These are phyloP conservation scores for Xylota sylvarum DNA, from an alignment of 2,888 invertebrate genomes.

Conservation along the genomic window DNA sequence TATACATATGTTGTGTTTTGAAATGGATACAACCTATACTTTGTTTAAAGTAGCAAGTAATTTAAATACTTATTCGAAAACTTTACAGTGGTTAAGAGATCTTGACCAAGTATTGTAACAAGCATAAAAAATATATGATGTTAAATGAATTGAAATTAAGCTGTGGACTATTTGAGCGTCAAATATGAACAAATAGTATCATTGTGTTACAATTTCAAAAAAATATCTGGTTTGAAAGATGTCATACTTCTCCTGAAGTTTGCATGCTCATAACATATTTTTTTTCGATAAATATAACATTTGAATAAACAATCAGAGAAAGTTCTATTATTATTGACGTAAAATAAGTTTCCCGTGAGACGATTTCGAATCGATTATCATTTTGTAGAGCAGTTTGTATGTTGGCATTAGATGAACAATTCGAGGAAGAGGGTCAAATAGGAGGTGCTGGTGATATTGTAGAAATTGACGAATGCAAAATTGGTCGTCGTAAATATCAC, in stretches of 20 bases:
- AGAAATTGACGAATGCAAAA: constrained; percentile 17
- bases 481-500: constrained; percentile 3
- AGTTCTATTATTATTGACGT: constrained; percentile 16
- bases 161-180: background rate
- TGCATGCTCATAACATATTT: constrained; percentile 19
- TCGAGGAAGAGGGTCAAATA: constrained; percentile 28
- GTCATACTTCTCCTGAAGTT: constrained; percentile 9
- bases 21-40: constrained; percentile 2
- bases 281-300: constrained; percentile 2
- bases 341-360: constrained; percentile 20
- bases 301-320: constrained; percentile 6
- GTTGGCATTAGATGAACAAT: no score
- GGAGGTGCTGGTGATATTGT: constrained; percentile 26
- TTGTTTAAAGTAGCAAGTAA: constrained; percentile 3
- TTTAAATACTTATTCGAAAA: background rate
- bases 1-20: background rate
- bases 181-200: background rate
- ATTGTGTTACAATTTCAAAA: background rate
- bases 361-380: no score
- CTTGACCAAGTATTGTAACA: constrained; percentile 10
- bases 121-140: background rate
- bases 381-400: no score
- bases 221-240: constrained; percentile 12
- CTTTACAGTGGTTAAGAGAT: constrained; percentile 5
- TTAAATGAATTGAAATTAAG: background rate